Evolutionary conservation across 1,140 invertebrate species (phyloP).

Genomic region (Orchestia grillus): DNA sequence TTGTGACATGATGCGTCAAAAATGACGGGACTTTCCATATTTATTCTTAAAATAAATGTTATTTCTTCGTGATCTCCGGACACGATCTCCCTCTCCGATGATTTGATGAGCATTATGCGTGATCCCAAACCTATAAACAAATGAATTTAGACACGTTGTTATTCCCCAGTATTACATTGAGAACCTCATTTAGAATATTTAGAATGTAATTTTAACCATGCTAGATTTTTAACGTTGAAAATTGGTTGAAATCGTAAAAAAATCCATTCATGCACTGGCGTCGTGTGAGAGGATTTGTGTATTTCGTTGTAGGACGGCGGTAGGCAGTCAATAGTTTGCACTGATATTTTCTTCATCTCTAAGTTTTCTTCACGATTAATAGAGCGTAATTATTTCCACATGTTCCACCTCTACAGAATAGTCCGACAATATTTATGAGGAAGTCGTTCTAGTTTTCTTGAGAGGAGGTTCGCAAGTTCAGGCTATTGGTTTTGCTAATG

Average conservation of each 20-base stretch:
- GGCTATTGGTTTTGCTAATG: too few species aligned
- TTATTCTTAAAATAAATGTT: too few species aligned
- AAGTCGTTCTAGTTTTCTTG: too few species aligned
- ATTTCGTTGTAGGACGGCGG: background rate
- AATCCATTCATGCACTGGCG: background rate
- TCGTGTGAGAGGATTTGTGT: background rate
- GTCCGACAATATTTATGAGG: too few species aligned
- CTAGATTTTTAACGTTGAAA: background rate
- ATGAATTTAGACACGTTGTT: too few species aligned
- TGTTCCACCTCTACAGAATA: background rate
- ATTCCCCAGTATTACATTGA: background rate
- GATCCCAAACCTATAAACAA: too few species aligned
- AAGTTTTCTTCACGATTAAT: background rate
- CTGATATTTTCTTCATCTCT: background rate
- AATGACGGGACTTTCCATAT: too few species aligned
- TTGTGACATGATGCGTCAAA: too few species aligned
- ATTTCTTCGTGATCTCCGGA: too few species aligned
- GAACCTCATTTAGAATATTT: background rate
- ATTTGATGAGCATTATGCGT: too few species aligned
- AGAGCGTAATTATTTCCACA: background rate
- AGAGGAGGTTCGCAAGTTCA: too few species aligned
- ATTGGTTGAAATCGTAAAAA: background rate
- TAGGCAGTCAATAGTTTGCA: background rate
- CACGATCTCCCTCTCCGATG: too few species aligned
- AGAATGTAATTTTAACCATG: background rate